phyloP scores from a whole-genome alignment of 30 jellyfish, hydroid and myxozoan genomes.

The Clytia hemisphaerica region DNA sequence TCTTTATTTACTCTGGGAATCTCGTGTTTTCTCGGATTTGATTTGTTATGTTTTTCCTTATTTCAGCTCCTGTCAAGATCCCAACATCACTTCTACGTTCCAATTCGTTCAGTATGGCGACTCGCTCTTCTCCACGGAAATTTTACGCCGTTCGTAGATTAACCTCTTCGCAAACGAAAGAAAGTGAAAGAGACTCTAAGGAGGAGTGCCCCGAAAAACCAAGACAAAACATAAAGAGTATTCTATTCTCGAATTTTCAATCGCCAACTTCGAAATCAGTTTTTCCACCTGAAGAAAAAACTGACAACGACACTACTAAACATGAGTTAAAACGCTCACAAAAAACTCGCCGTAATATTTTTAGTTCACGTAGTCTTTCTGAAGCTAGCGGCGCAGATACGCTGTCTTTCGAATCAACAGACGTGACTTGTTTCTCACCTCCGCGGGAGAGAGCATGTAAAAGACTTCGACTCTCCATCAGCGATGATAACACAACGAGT shows the following conservation, averaged over 20 bases:
- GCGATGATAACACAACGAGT: constrained; percentile 7
- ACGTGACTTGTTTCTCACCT: constrained; percentile 1
- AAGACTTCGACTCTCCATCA: constrained; percentile 10
- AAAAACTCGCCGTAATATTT: constrained; percentile 11
- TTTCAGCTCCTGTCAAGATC: neutral
- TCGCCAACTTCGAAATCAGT: too few relatives aligned
- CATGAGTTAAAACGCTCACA: too few relatives aligned
- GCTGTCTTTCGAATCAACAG: constrained; percentile 4
- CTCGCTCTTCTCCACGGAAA: constrained; percentile 30
- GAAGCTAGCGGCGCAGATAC: constrained; percentile 18
- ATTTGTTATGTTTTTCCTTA: neutral
- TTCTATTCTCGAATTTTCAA: constrained; percentile 11
- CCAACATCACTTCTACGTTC: constrained; percentile 10
- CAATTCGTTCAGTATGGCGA: constrained; percentile 18
- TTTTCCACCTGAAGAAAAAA: too few relatives aligned
- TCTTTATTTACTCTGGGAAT: too few relatives aligned
- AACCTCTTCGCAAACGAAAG: too few relatives aligned
- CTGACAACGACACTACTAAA: too few relatives aligned
- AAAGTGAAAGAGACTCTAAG: too few relatives aligned
- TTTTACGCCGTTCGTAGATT: too few relatives aligned
- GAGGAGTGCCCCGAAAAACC: too few relatives aligned
- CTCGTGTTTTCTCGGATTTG: too few relatives aligned
- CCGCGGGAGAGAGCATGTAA: neutral
- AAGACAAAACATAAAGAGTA: too few relatives aligned
- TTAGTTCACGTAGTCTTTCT: neutral